Evolutionary conservation across 2,113 vertebrate genomes (phyloP), one percentile per base, ranked within the genome.

Genomic region (Brachionichthys hirsutus): DNA sequence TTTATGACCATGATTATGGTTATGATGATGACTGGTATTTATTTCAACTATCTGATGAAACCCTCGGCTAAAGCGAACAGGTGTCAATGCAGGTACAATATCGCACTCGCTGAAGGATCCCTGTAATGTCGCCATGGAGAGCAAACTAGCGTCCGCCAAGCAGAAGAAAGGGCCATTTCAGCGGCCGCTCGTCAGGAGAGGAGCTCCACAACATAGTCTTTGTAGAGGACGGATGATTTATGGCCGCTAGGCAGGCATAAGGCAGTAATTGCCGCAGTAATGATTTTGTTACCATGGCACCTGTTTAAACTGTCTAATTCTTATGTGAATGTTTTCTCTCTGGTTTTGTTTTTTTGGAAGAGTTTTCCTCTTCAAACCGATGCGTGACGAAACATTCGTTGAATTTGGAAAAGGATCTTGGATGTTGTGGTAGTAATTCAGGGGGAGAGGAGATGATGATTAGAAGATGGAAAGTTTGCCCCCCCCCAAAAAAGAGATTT

Each of bases 31-130:
- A 89, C 81, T 83, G 75, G 84, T 85, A 88, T 90, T 89, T 90
- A 86, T 89, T 84, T 86, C 80, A 85, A 86, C 87, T 88, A 89
- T 87, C 86, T 86, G 89, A 90, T 90, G 84, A 87, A 89, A 87
- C 67, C 73, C 44, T 59, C 43, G 67, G 80, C 82, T 66, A 76
- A 81, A 84, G 78, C 84, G 68, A 89, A 88, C 91, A 92, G 90
- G 89, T 92, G 91, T 87, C 71, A 75, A 82, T n/a, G 82, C 75
- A 87, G 81, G 75, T 84, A 82, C 86, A 90, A 89, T 90, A 89
- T 88, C 67, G 42, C 16, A 64, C 81, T 58, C 46, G 91, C 80
- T 92, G 91, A 91, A 84, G 86, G 90, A 91, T 91, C 75, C 77
- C 79, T 78, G 77, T 85, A 83, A 88, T 80, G 80, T 81, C 64